Base-by-base conservation (phyloP, 1,140 invertebrate genomes). In the Rhagoletis pomonella region DNA sequence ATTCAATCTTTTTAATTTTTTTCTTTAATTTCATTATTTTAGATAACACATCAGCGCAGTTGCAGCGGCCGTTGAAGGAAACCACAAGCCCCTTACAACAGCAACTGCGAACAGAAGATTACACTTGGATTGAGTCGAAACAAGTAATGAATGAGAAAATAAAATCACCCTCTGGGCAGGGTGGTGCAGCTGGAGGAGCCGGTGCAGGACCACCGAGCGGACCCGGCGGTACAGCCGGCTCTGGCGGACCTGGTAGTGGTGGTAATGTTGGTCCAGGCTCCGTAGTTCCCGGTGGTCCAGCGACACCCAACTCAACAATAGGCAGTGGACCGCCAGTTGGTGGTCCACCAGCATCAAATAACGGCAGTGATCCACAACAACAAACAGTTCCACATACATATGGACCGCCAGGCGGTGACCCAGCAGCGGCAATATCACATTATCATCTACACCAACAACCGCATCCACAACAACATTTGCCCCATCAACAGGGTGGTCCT, bases 111-210 rank as follows among this genome's bases (percentile, higher is more conserved):
- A 60, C 65, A 88, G 65, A 65, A 84, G 64, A 60, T 85, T 58
- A 19, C 42, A 4, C 29, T 47, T 50, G 84, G 50, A 88, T 87
- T 85, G 86, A 85, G 88, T 88, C 67, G 59, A n/a, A 85, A 65
- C 29, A 87, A 88, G 87, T 88, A 87, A 92, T 92, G 91, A 92
- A 92, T 91, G 91, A 92, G 55, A 92, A 92, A 91, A 92, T 92
- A 86, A 92, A 92, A 89, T 92, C 91, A 87, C 91, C 91, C 87
- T 92, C 92, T 86, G 89, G 90, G 67, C 90, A 92, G 86, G 89
- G 89, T 88, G 88, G 89, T 88, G 88, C 88, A 86, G 90, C 89
- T 65, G 89, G 89, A 50, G 90, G 89, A 87, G 64, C 84, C 87
- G 62, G 89, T 64, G 73, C 86, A 73, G 64, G 88, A 29, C 87